Evolutionary conservation across 2,113 vertebrate genomes (phyloP), one percentile per base, ranked within the genome.

Genomic region (sheep (Ovis aries)): DNA sequence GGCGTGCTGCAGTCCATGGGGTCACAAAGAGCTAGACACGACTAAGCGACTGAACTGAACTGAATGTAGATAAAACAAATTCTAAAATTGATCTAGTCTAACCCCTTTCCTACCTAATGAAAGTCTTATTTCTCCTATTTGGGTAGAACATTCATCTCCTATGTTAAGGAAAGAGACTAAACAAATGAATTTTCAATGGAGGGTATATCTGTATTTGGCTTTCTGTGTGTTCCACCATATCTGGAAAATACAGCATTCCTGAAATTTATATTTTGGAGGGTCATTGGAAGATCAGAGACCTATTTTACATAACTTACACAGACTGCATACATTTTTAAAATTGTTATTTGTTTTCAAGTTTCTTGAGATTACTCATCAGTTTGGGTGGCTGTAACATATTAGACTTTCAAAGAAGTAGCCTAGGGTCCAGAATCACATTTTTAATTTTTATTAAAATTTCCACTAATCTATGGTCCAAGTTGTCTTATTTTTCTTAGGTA

Each of bases 401-500:
- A 90, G 8, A 80, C 7, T 84, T 91, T 88, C 60, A 96, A 92
- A n/a, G 15, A 84, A 67, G 14, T 40, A 86, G 23, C 7, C 10
- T 29, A 83, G 29, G 29, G 11, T 80, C 17, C 25, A 97, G 21
- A 50, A 77, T 78, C 9, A 80, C 2, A 86, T 40, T 40, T 90
- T 92, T 87, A 50, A 71, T 59, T 94, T 88, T 36, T 64, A 95
- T 92, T 90, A 91, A 97, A 94, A 62, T 57, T 89, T 82, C 16
- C 91, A 52, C 52, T 31, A 91, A 6, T 23, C 9, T 11, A 40
- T 57, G 48, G 7, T 88, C 95, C 25, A 88, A 62, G 21, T 88
- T 95, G 31, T 90, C 71, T 97, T 93, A 71, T 82, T 97, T 97
- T 96, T 80, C 55, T 95, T 88, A 93, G 91, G 16, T 71, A 87